These are phyloP conservation scores for Papilio gigon DNA, from an alignment of 2,888 invertebrate genomes.

Conservation along the genomic window DNA sequence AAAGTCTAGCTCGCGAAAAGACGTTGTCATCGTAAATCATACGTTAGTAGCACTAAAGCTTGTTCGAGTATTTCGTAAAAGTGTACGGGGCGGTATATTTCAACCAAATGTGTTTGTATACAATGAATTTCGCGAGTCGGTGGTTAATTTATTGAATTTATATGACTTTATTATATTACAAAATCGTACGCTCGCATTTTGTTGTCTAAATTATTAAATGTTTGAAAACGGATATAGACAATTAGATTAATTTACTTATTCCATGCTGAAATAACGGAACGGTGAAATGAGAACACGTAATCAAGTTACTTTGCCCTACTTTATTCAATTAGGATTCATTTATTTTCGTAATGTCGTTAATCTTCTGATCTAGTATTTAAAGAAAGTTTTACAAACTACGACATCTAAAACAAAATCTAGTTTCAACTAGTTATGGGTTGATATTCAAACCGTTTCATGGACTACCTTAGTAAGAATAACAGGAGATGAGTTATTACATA, in stretches of 20 bases:
- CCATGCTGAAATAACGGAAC: not conserved
- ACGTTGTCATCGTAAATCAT: constrained; percentile 39
- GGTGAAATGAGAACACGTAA: not conserved
- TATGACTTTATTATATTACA: not conserved
- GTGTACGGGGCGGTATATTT: constrained; percentile 30
- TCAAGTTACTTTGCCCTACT: not conserved
- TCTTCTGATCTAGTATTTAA: not conserved
- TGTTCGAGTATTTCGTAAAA: constrained; percentile 37
- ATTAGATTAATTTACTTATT: constrained; percentile 2
- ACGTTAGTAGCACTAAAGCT: constrained; percentile 39
- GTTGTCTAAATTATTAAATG: constrained; percentile 13
- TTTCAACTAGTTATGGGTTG: not conserved
- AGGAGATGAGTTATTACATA: not conserved
- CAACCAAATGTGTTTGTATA: constrained; percentile 35
- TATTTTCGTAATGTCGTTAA: not conserved
- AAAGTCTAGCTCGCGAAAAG: constrained; percentile 30
- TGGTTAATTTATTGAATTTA: constrained; percentile 32
- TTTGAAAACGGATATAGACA: constrained; percentile 3
- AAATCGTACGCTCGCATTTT: constrained; percentile 17
- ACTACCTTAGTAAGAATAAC: not conserved
- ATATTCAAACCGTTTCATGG: not conserved
- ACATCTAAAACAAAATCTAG: not conserved
- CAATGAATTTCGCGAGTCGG: constrained; percentile 21
- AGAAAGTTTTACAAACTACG: not conserved
- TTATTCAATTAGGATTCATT: not conserved